Evolutionary conservation across 2,888 invertebrate species (phyloP).

Genomic region (Andrena fulva): DNA sequence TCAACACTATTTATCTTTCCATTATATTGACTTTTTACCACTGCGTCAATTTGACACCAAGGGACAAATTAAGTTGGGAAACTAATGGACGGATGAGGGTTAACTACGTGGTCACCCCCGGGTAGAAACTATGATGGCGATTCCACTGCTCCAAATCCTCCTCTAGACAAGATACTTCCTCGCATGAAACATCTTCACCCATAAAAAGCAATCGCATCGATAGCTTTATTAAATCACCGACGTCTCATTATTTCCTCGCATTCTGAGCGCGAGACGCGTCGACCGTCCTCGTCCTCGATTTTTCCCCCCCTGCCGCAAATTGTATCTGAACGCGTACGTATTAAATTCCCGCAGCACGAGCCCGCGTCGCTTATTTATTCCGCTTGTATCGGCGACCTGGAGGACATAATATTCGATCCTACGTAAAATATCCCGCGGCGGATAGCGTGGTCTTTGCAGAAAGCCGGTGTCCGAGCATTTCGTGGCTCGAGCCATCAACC

Average conservation of each 20-base stretch:
- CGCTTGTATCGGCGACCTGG: neutral
- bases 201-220: no score
- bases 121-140: no score
- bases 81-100: no score
- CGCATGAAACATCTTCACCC: no score
- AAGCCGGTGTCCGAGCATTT: constrained; percentile 58
- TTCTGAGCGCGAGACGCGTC: neutral
- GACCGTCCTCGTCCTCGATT: constrained; percentile 16
- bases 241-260: neutral
- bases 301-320: constrained; percentile 7
- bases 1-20: no score
- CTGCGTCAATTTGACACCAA: no score
- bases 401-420: constrained; percentile 65
- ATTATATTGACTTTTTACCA: no score
- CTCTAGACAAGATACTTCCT: no score
- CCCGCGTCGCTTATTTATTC: constrained; percentile 22
- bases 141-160: no score
- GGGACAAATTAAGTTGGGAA: no score
- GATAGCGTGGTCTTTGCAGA: constrained; percentile 53
- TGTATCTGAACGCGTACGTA: constrained; percentile 16
- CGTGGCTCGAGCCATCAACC: constrained; percentile 49
- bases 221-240: no score
- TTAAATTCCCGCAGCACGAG: neutral
- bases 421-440: constrained; percentile 52
- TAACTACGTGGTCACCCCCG: no score